Percentiles rank a stretch among this genome's conserved stretches.
Evolutionary conservation across 2,888 invertebrate species (phyloP).

Genomic region (Volucella inanis): DNA sequence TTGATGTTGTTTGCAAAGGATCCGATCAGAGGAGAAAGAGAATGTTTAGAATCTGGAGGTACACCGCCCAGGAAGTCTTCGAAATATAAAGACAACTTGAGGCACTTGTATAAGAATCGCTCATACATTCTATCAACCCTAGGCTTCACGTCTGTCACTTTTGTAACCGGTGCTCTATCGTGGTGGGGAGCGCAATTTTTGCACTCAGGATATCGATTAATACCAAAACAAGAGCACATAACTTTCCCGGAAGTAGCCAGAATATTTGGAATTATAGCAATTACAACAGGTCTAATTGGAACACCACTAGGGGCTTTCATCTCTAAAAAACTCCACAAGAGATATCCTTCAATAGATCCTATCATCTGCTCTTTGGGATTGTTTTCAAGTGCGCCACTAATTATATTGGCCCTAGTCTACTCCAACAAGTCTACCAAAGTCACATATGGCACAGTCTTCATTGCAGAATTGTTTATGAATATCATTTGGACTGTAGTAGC

Average conservation of each 20-base stretch:
- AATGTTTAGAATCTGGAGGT: slow-evolving; percentile 28
- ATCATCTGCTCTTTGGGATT: slow-evolving; percentile 42
- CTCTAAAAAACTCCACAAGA: slow-evolving; percentile 13
- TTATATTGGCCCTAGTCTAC: slow-evolving; percentile 10
- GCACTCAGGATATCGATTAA: slow-evolving; percentile 41
- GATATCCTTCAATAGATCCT: slow-evolving; percentile 51
- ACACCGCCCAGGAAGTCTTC: not conserved
- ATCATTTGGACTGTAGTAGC: slow-evolving; percentile 47
- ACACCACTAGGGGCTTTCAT: slow-evolving; percentile 49
- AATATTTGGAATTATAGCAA: slow-evolving; percentile 11
- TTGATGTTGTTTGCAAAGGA: slow-evolving; percentile 45
- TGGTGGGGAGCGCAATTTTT: slow-evolving; percentile 63
- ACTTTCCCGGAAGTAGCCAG: not conserved
- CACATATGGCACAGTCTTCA: slow-evolving; percentile 20
- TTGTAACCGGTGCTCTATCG: slow-evolving; percentile 45
- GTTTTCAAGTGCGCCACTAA: slow-evolving; percentile 24
- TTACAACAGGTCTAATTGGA: slow-evolving; percentile 48
- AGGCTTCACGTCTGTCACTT: slow-evolving; percentile 57
- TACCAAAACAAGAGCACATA: slow-evolving; percentile 24
- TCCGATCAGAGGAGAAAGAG: slow-evolving; percentile 54
- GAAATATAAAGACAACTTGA: slow-evolving; percentile 23
- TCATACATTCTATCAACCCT: slow-evolving; percentile 52
- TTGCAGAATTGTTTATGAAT: slow-evolving; percentile 41
- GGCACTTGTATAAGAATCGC: slow-evolving; percentile 2
- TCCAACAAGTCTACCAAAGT: slow-evolving; percentile 21